These are phyloP conservation scores for Leptinotarsa defecta DNA, from an alignment of 1,140 invertebrate species.

Conservation along the genomic window DNA sequence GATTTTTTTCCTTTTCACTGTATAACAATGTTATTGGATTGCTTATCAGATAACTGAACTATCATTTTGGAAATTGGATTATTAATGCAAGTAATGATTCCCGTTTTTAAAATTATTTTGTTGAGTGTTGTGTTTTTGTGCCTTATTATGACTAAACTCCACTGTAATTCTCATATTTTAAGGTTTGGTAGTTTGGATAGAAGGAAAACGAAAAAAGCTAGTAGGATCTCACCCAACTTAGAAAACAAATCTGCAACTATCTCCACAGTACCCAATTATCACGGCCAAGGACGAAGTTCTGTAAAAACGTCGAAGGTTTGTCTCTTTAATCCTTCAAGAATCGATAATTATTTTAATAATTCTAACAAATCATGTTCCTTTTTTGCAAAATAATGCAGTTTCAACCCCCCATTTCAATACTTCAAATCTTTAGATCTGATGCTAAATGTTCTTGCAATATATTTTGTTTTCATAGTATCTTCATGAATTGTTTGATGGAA, in stretches of 20 bases:
- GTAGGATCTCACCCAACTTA: constrained; percentile 47
- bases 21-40: too few species aligned
- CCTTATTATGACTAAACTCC: neutral
- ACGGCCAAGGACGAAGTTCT: constrained; percentile 40
- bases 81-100: too few species aligned
- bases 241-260: constrained; percentile 49
- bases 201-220: constrained; percentile 59
- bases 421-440: too few species aligned
- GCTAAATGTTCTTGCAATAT: too few species aligned
- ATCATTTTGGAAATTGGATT: too few species aligned
- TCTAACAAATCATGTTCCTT: neutral
- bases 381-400: constrained; percentile 12
- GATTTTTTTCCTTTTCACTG: too few species aligned
- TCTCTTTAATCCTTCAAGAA: neutral
- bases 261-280: constrained; percentile 42
- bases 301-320: constrained; percentile 49
- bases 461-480: too few species aligned
- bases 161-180: constrained; percentile 14
- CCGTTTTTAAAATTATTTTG: too few species aligned
- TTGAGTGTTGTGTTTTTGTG: too few species aligned
- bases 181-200: constrained; percentile 70
- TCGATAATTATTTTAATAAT: constrained; percentile 6
- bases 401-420: neutral
- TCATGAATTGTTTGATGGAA: too few species aligned
- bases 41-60: too few species aligned